Conservation (phyloP, 2,888 invertebrate genomes). For the Eretmocerus hayati region DNA sequence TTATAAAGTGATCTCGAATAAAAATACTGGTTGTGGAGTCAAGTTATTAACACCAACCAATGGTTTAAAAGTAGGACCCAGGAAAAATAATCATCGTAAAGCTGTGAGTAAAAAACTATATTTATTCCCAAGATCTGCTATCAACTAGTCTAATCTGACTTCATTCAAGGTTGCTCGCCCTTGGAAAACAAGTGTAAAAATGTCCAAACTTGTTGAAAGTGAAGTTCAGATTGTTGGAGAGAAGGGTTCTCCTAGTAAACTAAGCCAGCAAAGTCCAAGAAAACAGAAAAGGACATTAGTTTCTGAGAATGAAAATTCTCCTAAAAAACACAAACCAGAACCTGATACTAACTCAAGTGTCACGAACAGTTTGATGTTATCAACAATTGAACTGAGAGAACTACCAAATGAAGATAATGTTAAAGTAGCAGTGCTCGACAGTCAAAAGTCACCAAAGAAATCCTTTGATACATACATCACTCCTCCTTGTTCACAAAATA, state of each 20-base stretch:
- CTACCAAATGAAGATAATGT: too few relatives aligned
- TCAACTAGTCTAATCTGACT: too few relatives aligned
- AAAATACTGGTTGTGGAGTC: slow-evolving; percentile 9
- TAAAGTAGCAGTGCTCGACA: neutral
- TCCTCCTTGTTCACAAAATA: too few relatives aligned
- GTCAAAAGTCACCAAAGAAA: neutral
- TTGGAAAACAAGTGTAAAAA: neutral
- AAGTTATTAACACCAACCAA: neutral
- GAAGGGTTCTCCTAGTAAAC: neutral
- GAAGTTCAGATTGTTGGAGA: slow-evolving; percentile 7
- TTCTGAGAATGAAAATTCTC: neutral
- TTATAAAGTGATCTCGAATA: slow-evolving; percentile 10
- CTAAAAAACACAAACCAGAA: slow-evolving; percentile 10
- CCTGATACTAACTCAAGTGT: too few relatives aligned
- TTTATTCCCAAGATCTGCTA: too few relatives aligned
- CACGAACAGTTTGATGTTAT: neutral
- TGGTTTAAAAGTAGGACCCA: neutral
- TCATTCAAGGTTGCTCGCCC: too few relatives aligned
- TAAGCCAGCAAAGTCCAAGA: neutral
- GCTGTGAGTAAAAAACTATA: too few relatives aligned
- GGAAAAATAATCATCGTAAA: too few relatives aligned
- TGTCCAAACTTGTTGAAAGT: slow-evolving; percentile 1
- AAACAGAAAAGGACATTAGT: slow-evolving; percentile 1
- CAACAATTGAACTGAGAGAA: too few relatives aligned
- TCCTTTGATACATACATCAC: neutral